Conservation (phyloP, 2,797 vertebrate species). For the Gouania willdenowi region DNA sequence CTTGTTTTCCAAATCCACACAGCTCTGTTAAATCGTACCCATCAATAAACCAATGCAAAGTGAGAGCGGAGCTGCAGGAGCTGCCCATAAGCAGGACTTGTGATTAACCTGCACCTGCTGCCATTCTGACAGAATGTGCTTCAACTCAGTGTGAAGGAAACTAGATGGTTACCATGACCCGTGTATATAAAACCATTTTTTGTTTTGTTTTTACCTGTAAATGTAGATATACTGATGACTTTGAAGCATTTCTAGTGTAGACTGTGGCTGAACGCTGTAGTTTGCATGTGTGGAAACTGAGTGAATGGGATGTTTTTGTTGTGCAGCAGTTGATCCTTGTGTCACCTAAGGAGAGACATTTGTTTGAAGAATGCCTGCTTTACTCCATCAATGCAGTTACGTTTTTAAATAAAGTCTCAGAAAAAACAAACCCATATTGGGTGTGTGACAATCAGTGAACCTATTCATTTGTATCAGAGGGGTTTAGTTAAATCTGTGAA, state of each 20-base stretch:
- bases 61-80: constrained; percentile 5
- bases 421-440: too few relatives aligned
- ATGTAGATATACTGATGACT: constrained; percentile 29
- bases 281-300: constrained; percentile 48
- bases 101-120: constrained; percentile 47
- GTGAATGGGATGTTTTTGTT: constrained; percentile 11
- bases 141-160: constrained; percentile 37
- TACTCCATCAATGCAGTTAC: constrained; percentile 34
- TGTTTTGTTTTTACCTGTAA: constrained; percentile 45
- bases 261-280: constrained; percentile 42
- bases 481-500: too few relatives aligned
- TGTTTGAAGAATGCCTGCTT: constrained; percentile 14
- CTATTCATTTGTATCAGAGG: too few relatives aligned
- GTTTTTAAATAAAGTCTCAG: constrained; percentile 58
- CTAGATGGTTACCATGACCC: constrained; percentile 30
- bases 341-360: constrained; percentile 42
- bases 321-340: constrained; percentile 27
- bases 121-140: constrained; percentile 39
- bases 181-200: constrained; percentile 63
- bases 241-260: constrained; percentile 21
- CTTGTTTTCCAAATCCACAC: constrained; percentile 24
- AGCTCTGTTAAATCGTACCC: constrained; percentile 18
- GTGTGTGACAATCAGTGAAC: too few relatives aligned
- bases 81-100: constrained; percentile 19
- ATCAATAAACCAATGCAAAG: too few relatives aligned